Evolutionary conservation across 2,888 invertebrate species (phyloP).

Genomic region (Thysanoteuthis rhombus): DNA sequence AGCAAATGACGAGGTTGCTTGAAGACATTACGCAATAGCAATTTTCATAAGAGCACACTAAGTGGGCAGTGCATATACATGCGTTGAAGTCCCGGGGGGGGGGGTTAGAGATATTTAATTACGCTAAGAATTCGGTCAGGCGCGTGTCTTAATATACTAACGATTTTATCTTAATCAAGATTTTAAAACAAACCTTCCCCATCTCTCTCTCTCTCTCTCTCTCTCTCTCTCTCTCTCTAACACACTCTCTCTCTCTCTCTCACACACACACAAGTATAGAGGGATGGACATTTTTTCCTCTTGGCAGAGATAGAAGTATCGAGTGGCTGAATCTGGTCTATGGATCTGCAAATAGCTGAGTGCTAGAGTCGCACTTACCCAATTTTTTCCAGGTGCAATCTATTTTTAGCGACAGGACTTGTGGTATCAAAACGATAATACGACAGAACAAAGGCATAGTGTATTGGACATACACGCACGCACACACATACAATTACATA

Average conservation of each 20-base stretch:
- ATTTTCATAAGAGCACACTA: background rate
- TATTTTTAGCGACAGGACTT: background rate
- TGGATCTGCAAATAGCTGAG: background rate
- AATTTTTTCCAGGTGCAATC: background rate
- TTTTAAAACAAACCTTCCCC: background rate
- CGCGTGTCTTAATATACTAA: background rate
- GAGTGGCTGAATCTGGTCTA: background rate
- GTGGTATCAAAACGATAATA: background rate
- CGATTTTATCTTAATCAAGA: background rate
- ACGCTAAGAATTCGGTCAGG: background rate
- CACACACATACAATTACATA: background rate
- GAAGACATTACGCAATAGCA: background rate
- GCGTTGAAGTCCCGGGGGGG: background rate
- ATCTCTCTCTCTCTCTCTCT: too few relatives aligned
- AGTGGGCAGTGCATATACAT: background rate
- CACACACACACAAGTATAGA: background rate
- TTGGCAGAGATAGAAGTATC: background rate
- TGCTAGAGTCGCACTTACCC: background rate
- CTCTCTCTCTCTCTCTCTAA: too few relatives aligned
- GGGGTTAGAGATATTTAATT: too few relatives aligned
- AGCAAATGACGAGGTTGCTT: background rate
- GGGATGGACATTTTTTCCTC: background rate
- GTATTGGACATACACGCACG: background rate
- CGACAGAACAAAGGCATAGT: background rate
- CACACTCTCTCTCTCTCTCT: too few relatives aligned